Evolutionary conservation across 2,888 invertebrate genomes (phyloP).

Genomic region (Selenia dentaria): DNA sequence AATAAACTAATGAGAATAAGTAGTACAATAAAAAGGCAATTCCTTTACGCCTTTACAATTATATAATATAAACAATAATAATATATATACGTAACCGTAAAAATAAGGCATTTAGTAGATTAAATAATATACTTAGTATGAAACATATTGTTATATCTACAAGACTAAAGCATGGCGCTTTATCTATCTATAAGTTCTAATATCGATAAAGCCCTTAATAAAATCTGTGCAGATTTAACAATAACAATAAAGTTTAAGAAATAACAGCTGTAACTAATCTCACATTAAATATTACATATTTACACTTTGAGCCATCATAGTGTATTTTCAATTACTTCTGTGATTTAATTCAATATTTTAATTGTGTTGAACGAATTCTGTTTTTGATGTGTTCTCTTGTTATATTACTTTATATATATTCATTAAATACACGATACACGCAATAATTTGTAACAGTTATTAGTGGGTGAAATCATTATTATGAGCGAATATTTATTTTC

Average conservation of each 20-base stretch:
- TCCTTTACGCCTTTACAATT: conserved; percentile 47
- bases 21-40: conserved; percentile 51
- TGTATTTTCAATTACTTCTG: too few relatives aligned
- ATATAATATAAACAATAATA: neutral
- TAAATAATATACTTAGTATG: conserved; percentile 18
- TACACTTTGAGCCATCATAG: conserved; percentile 23
- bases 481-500: too few relatives aligned
- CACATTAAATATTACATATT: conserved; percentile 40
- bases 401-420: too few relatives aligned
- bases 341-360: too few relatives aligned
- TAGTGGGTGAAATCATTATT: too few relatives aligned
- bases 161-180: conserved; percentile 30
- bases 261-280: conserved; percentile 54
- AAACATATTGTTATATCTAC: conserved; percentile 49
- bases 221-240: conserved; percentile 47
- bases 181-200: conserved; percentile 23
- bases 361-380: too few relatives aligned
- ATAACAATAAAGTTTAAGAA: conserved; percentile 48
- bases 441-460: too few relatives aligned
- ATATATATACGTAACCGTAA: conserved; percentile 1
- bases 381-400: too few relatives aligned
- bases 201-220: conserved; percentile 32
- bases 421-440: too few relatives aligned
- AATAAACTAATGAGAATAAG: conserved; percentile 43
- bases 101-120: conserved; percentile 14